A percentile compares a stretch with the other conserved stretches of the same genome.
phyloP scores from a whole-genome alignment of 2,797 vertebrate species.

The Arctocebus calabarensis region DNA sequence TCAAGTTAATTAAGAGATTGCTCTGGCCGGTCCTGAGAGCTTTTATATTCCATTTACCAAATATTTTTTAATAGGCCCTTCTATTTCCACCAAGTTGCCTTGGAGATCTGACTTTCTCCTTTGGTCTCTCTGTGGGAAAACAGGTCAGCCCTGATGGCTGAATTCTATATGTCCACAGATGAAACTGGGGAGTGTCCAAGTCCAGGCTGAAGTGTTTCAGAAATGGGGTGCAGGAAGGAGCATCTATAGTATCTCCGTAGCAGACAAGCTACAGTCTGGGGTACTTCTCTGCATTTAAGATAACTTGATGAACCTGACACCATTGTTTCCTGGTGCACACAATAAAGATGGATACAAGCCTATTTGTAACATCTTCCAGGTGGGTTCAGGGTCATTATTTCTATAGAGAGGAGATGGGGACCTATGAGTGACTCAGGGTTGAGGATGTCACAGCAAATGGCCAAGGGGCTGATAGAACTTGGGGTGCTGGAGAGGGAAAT shows the following conservation, averaged over 20 bases:
- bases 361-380: neutral
- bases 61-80: neutral
- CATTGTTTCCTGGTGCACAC: neutral
- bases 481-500: neutral
- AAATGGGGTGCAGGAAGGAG: neutral
- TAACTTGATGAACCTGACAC: neutral
- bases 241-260: neutral
- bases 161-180: neutral
- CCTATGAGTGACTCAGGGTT: neutral
- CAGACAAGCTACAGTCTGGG: neutral
- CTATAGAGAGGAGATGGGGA: neutral
- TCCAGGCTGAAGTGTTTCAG: neutral
- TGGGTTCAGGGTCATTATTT: neutral
- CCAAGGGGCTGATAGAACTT: neutral
- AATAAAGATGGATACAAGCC: neutral
- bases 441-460: neutral
- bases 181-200: neutral
- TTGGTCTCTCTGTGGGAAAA: neutral
- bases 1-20: conserved; percentile 10
- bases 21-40: neutral
- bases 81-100: neutral
- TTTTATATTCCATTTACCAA: neutral
- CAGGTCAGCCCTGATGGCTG: neutral
- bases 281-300: neutral
- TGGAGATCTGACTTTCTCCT: neutral